Conservation (phyloP, 2,888 invertebrate genomes). For the Nomada ferruginata region DNA sequence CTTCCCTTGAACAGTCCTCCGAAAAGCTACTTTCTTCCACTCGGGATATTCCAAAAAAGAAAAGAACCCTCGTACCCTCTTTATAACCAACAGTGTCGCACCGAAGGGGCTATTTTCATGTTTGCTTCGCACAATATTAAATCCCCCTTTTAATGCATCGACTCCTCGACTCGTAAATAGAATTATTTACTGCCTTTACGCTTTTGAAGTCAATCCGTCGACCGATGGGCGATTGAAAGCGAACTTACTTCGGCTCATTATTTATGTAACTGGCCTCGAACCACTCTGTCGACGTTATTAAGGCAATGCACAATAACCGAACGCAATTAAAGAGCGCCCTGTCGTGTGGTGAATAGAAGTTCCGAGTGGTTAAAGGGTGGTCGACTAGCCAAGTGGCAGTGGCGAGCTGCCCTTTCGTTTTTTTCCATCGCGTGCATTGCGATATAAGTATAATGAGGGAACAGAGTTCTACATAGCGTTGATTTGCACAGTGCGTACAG, state of each 20-base stretch:
- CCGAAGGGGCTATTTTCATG: neutral
- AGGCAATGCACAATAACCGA: constrained; percentile 47
- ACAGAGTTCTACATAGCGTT: too few species aligned
- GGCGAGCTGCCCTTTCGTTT: constrained; percentile 16
- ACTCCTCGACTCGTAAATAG: constrained; percentile 8
- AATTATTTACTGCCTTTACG: constrained; percentile 35
- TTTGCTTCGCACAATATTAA: neutral
- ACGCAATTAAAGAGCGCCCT: constrained; percentile 52
- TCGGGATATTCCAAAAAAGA: neutral
- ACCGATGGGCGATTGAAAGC: constrained; percentile 16
- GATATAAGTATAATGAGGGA: constrained; percentile 9
- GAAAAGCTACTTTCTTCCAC: constrained; percentile 12
- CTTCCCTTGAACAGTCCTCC: neutral
- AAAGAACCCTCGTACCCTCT: neutral
- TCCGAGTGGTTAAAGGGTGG: constrained; percentile 42
- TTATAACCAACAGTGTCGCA: neutral
- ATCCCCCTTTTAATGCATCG: neutral
- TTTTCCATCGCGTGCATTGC: constrained; percentile 12
- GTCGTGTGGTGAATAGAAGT: constrained; percentile 43
- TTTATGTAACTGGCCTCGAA: constrained; percentile 43
- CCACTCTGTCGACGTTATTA: constrained; percentile 41
- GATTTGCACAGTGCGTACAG: too few species aligned
- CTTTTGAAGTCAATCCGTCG: constrained; percentile 5
- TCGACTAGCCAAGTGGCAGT: constrained; percentile 31
- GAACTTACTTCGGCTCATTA: constrained; percentile 28